Base-by-base conservation (phyloP, 2,797 vertebrate genomes). In the Melanotaenia nigrans region DNA sequence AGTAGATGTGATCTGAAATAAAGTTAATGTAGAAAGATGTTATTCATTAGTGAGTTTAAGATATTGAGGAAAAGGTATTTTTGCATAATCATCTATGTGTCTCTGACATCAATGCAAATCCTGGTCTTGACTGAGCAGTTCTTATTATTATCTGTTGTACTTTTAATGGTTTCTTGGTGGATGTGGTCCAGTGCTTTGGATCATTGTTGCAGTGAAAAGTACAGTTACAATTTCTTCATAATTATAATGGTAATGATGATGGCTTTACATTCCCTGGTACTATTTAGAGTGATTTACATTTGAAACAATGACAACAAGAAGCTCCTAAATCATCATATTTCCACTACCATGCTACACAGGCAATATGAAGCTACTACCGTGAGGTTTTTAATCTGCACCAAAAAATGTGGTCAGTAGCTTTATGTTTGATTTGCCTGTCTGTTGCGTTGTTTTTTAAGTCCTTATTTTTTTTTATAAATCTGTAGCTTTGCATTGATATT, bases 1-100 rank as follows among this genome's bases (percentile, higher is more conserved):
- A 11, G 54, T 30, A 83, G 71, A 75, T 75, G 53, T 71, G 33
- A 54, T 62, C 10, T 33, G 25, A 56, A 68, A 68, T 45, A 24
- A 61, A 55, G 30, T 47, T 55, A 5, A 35, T 53, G 33, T 22
- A 10, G 10, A 32, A 60, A 1, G 12, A 59, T 60, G 54, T 56
- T 65, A 3, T 60, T n/a, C 12, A 54, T 40, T n/a, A 59, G 9
- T n/a, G 7, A 4, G 5, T 35, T 22, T 12, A 6, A 16, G 3
- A 14, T 22, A 53, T 51, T 53, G 8, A 25, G 4, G 47, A 9
- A 22, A 49, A 22, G 2, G 1, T 22, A 49, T 22, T 22, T 49
- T 49, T 49, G 47, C 8, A 49, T 3, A 10, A 49, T 49, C 1
- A 22, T 22, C 40, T 42, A 42, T 5, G 1, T 16, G 40, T 13